Conservation (phyloP, 2,113 vertebrate species). For the Falcunculus frontatus region DNA sequence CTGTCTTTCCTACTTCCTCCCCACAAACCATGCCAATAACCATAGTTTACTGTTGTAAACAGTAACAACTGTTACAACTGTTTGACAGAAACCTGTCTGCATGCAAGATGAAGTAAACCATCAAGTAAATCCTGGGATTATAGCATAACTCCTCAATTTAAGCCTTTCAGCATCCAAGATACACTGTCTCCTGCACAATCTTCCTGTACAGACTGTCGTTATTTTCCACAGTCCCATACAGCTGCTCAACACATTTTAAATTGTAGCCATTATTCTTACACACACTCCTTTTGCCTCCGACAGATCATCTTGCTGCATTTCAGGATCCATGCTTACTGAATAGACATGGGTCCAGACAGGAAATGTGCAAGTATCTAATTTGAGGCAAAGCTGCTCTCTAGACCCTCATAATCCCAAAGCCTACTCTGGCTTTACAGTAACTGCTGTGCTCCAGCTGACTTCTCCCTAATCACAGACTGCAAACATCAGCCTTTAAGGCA, state of each 20-base stretch:
- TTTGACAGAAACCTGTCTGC: background rate
- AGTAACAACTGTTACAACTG: no score
- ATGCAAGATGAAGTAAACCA: background rate
- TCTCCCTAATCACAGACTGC: background rate
- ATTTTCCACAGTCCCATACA: background rate
- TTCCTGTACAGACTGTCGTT: background rate
- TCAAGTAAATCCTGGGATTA: background rate
- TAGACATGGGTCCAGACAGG: background rate
- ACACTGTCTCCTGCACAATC: background rate
- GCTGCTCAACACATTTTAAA: background rate
- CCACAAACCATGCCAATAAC: background rate
- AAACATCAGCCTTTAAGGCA: background rate
- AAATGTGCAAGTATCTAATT: background rate
- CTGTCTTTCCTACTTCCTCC: background rate
- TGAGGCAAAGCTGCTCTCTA: background rate
- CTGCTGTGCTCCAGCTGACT: background rate
- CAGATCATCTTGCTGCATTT: background rate
- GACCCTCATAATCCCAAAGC: background rate
- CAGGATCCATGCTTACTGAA: background rate
- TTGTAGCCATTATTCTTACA: background rate
- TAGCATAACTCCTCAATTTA: background rate
- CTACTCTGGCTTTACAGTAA: background rate
- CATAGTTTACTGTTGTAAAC: background rate
- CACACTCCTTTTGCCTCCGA: background rate
- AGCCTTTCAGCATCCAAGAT: background rate